A percentile compares a stretch with the other conserved stretches of the same genome.
These are phyloP conservation scores for Drosophila neocordata DNA, from an alignment of 1,140 invertebrate genomes.

Conservation along the genomic window DNA sequence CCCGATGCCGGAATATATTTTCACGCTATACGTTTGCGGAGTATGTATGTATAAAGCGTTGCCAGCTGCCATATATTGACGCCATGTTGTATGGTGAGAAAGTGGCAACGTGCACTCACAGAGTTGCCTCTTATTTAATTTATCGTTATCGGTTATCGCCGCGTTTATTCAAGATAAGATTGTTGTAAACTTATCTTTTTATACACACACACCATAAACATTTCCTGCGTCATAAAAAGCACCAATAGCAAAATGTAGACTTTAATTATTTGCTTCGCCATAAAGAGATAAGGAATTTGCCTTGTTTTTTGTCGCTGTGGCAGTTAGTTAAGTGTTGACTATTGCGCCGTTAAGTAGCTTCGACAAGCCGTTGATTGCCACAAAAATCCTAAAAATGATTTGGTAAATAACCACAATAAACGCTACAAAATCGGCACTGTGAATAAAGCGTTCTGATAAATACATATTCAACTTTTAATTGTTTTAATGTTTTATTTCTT, in stretches of 20 bases:
- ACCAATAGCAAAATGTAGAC: conserved; percentile 7
- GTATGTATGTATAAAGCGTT: conserved; percentile 32
- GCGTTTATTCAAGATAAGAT: conserved; percentile 21
- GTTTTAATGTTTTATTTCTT: conserved; percentile 7
- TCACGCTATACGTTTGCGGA: conserved; percentile 59
- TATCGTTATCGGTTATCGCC: conserved; percentile 37
- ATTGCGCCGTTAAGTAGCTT: conserved; percentile 51
- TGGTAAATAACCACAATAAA: conserved; percentile 40
- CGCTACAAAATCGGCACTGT: conserved; percentile 61
- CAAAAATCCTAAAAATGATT: conserved; percentile 37
- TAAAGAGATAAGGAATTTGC: conserved; percentile 47
- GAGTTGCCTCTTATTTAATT: conserved; percentile 34
- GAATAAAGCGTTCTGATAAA: neutral
- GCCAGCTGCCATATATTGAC: conserved; percentile 50
- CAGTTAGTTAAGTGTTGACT: conserved; percentile 48
- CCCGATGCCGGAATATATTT: conserved; percentile 42
- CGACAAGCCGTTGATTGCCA: conserved; percentile 31
- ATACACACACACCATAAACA: conserved; percentile 47
- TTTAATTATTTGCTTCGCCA: conserved; percentile 40
- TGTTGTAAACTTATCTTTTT: conserved; percentile 50
- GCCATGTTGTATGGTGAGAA: conserved; percentile 62
- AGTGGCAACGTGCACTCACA: conserved; percentile 26
- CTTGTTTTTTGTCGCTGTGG: conserved; percentile 28
- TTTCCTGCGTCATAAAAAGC: conserved; percentile 51
- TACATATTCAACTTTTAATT: neutral